Conservation (phyloP, 2,888 invertebrate genomes). For the Flexamia atlantica region DNA sequence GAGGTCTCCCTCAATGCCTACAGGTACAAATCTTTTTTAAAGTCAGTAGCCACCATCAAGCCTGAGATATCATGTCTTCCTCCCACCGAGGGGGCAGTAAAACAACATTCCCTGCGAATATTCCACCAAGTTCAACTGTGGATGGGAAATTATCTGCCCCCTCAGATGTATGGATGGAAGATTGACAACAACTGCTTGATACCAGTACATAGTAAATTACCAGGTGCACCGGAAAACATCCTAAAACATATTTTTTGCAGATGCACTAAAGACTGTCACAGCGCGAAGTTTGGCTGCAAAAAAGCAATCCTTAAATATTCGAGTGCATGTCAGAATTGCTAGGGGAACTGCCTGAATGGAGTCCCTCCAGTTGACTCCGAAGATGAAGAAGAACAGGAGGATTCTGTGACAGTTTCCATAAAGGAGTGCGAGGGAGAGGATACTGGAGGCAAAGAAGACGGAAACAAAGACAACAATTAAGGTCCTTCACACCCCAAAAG, state of each 20-base stretch:
- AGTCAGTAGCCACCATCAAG: slow-evolving; percentile 27
- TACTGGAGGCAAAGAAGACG: background rate
- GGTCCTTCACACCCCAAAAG: slow-evolving; percentile 28
- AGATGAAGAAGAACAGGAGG: slow-evolving; percentile 43
- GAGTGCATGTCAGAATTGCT: slow-evolving; percentile 34
- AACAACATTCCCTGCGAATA: slow-evolving; percentile 60
- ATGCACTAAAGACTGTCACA: slow-evolving; percentile 14
- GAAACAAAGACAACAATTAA: slow-evolving; percentile 16
- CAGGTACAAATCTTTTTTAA: slow-evolving; percentile 33
- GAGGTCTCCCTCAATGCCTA: slow-evolving; percentile 32
- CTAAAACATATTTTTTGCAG: slow-evolving; percentile 47
- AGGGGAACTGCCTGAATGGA: slow-evolving; percentile 38
- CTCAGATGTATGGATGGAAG: slow-evolving; percentile 61
- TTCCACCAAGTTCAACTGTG: slow-evolving; percentile 64
- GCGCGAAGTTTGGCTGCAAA: slow-evolving; percentile 5
- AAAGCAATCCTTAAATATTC: slow-evolving; percentile 41
- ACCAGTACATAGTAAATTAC: slow-evolving; percentile 60
- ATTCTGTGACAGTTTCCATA: slow-evolving; percentile 20
- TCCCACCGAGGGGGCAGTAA: slow-evolving; percentile 58
- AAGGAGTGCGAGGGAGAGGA: slow-evolving; percentile 10
- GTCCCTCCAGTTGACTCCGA: slow-evolving; percentile 12
- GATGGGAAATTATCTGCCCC: slow-evolving; percentile 61
- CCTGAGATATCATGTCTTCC: slow-evolving; percentile 36
- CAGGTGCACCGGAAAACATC: slow-evolving; percentile 49
- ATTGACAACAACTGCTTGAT: slow-evolving; percentile 46